These are phyloP conservation scores for Anguilla pacifica DNA, from an alignment of 2,797 vertebrate species.

Conservation along the genomic window DNA sequence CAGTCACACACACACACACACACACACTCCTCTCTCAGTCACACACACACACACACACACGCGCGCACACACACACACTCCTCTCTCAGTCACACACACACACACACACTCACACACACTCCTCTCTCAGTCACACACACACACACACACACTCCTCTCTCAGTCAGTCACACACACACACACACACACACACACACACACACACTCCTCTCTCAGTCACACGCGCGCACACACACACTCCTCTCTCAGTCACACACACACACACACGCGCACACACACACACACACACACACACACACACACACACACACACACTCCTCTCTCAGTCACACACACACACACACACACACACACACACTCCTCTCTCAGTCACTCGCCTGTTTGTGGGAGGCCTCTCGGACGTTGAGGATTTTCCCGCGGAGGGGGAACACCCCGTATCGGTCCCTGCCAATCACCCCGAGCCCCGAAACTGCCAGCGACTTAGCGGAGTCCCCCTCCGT, in stretches of 20 bases:
- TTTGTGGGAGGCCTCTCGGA: constrained; percentile 88
- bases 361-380: constrained; percentile 66
- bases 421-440: constrained; percentile 88
- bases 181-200: background rate
- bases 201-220: background rate
- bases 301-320: background rate
- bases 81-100: too few species aligned
- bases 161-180: background rate
- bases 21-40: too few species aligned
- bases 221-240: background rate
- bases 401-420: constrained; percentile 89
- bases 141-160: background rate
- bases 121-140: too few species aligned
- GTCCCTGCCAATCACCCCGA: constrained; percentile 86
- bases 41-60: too few species aligned
- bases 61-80: too few species aligned
- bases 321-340: background rate
- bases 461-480: constrained; percentile 85
- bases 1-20: background rate
- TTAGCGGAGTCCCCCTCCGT: constrained; percentile 91
- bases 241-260: background rate
- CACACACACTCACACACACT: too few species aligned
- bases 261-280: background rate
- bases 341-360: background rate
- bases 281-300: background rate